Conservation (phyloP, 2,113 vertebrate species). For the Cephalopterus ornatus region DNA sequence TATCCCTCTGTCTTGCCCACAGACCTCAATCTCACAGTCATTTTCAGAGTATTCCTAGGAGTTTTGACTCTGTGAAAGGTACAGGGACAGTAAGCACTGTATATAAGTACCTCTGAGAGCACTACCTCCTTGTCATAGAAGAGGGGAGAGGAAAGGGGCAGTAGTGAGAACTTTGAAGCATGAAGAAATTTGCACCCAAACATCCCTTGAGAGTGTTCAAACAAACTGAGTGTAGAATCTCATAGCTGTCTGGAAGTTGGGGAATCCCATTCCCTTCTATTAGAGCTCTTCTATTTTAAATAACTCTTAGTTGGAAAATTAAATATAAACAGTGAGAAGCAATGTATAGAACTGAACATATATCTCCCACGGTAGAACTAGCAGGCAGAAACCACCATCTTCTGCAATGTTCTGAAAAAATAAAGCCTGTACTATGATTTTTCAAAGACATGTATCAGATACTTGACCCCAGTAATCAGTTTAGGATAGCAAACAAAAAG, state of each 20-base stretch:
- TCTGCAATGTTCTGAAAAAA: not conserved
- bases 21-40: not conserved
- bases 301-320: not conserved
- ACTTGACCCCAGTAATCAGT: not conserved
- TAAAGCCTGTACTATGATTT: not conserved
- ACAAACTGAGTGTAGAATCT: not conserved
- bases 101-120: not conserved
- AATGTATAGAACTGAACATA: not conserved
- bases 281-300: not conserved
- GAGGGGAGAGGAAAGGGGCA: not conserved
- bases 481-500: not conserved
- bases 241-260: not conserved
- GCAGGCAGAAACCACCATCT: not conserved
- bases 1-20: not conserved
- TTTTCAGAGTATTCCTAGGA: not conserved
- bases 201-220: not conserved
- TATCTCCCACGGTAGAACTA: not conserved
- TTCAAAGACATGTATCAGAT: not conserved
- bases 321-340: not conserved
- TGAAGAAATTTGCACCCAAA: not conserved
- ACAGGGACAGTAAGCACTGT: not conserved
- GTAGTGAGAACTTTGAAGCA: not conserved
- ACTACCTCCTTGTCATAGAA: not conserved
- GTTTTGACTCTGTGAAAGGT: not conserved
- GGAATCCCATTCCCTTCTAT: not conserved